Conservation (phyloP, 2,113 vertebrate genomes). For the Peromyscus leucopus region DNA sequence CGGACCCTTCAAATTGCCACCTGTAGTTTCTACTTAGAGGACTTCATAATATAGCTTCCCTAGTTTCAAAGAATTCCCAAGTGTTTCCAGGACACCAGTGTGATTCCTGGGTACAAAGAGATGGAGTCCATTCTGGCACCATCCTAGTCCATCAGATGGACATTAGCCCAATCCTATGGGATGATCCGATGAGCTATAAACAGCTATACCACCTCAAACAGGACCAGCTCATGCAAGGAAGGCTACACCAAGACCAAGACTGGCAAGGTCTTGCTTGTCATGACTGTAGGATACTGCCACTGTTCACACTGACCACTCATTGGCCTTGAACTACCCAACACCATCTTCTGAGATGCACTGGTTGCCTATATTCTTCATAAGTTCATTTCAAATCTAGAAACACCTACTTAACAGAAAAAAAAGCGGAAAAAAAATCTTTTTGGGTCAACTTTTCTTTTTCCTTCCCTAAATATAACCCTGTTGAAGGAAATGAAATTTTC, state of each 20-base stretch:
- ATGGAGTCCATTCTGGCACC: neutral
- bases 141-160: neutral
- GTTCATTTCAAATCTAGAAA: neutral
- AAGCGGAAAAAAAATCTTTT: neutral
- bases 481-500: neutral
- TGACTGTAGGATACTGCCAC: neutral
- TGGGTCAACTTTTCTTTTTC: neutral
- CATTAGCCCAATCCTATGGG: neutral
- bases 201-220: neutral
- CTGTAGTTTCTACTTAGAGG: neutral
- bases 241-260: neutral
- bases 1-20: neutral
- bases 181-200: neutral
- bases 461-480: neutral
- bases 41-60: neutral
- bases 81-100: neutral
- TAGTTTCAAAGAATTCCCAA: neutral
- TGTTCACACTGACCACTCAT: neutral
- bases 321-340: neutral
- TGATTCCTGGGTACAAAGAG: neutral
- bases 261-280: rapidly evolving
- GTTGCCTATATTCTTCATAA: neutral
- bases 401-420: neutral
- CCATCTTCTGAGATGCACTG: neutral
- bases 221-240: neutral